Base-by-base conservation (phyloP, 2,113 vertebrate species). In the Cyanoramphus novaezelandiae region DNA sequence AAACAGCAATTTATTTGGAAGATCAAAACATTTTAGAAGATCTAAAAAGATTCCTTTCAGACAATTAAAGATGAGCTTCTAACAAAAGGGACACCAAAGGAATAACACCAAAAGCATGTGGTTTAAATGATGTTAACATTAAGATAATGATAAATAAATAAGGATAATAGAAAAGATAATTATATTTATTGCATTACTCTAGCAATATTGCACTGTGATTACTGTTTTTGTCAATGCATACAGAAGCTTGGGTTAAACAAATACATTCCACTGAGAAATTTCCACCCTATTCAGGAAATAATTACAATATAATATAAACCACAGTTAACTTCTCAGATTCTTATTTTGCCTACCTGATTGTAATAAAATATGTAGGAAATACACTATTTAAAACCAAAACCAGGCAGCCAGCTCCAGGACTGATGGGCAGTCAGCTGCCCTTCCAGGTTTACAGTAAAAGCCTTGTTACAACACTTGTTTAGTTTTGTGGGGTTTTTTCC, bases 401-500 rank as follows among this genome's bases (percentile, higher is more conserved):
- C 8, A 59, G 21, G 28, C 23, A 68, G 52, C 41, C 57, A 37
- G 67, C 43, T 62, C 57, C 52, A 90, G 62, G 47, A 75, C 14
- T 18, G 16, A 65, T 33, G 9, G 5, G 21, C 25, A 87, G 17
- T 20, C 35, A 77, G 28, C 16, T 52, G 24, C 41, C 28, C 28
- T 80, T 68, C 19, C 27, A 55, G 52, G 7, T 46, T 68, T 46
- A 76, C 9, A 24, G 25, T 59, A 86, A 79, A 82, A 92, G 9
- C 7, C 62, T 47, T 59, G 4, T 27, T 74, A 72, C 5, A 80
- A 39, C 4, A 69, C 12, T 10, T 17, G 9, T 31, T 77, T 53
- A n/a, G 11, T 24, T 39, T 10, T 28, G 35, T 62, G 2, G 4
- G 0, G 0, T 10, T 24, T 10, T 52, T 44, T 52, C 20, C 13